phyloP scores from a whole-genome alignment of 2,797 vertebrate species.

The Falco peregrinus region DNA sequence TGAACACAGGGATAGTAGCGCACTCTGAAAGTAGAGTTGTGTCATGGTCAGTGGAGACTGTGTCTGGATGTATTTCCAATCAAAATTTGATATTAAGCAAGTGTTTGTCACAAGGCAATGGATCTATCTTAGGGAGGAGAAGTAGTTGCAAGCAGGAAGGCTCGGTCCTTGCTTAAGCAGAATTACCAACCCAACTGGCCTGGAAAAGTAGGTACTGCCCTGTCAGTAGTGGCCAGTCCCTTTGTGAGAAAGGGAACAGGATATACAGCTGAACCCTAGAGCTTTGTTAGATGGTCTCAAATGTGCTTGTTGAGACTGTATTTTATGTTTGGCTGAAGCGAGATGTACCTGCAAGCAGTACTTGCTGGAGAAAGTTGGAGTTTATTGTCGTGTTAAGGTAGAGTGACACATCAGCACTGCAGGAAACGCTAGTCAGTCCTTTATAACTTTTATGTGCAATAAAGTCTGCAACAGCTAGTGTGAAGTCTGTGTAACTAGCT shows the following conservation, averaged over 20 bases:
- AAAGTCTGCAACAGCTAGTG: too few species aligned
- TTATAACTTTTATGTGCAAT: accelerated
- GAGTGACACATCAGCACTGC: not conserved
- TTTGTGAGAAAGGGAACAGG: not conserved
- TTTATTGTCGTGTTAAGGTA: not conserved
- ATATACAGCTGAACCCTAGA: not conserved
- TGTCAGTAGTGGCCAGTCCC: not conserved
- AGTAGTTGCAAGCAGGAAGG: not conserved
- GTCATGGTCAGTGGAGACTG: too few species aligned
- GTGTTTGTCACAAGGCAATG: not conserved
- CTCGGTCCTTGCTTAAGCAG: not conserved
- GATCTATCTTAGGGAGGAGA: accelerated
- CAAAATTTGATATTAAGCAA: not conserved
- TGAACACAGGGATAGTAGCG: not conserved
- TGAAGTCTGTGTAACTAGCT: not conserved
- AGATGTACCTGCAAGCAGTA: too few species aligned
- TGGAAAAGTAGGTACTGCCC: not conserved
- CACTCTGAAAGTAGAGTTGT: not conserved
- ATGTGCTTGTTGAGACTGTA: not conserved
- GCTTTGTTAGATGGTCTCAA: not conserved
- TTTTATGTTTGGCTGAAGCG: not conserved
- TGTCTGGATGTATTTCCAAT: not conserved
- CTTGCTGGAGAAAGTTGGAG: not conserved
- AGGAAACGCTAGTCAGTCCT: accelerated
- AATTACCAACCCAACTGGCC: not conserved